Evolutionary conservation across 1,140 invertebrate species (phyloP), one percentile per base, ranked within the genome.

Genomic region (Phenacoccus solenopsis): DNA sequence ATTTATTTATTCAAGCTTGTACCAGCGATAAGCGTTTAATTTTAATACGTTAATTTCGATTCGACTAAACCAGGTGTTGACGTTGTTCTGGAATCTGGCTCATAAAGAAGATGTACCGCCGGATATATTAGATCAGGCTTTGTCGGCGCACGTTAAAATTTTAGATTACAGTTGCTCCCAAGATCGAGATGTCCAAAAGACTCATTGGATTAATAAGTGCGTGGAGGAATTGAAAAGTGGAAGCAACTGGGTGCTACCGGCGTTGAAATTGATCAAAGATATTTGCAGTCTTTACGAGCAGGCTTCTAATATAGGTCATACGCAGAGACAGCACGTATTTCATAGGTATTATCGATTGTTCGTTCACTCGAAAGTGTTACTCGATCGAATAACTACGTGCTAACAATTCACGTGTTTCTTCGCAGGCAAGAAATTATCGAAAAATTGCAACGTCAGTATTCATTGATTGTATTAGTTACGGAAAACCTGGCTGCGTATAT

Each of bases 121-220:
- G 1, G 96, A 98, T 80, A 97, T 98, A 73, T 94, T 98, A 87
- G 96, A 98, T 80, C 94, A 98, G 77, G 95, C 96, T 1, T 80
- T 98, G 67, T 87, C 86, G 64, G 94, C 96, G 73, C 94, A 98
- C 78, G 91, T 97, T 7, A 98, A 98, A 84, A 98, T 98, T 78
- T 83, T 98, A 30, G 96, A 98, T 81, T 98, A 97, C 77, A 96
- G 94, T 77, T 98, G 95, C 81, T 96, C 94, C 67, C 86, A 87
- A 80, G 94, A 98, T 77, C 85, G 94, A 73, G 95, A 98, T 81
- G 88, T 90, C 28, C 95, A 98, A 80, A 98, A 98, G 80, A 93
- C 91, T 59, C 86, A 93, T 68, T 98, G 95, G 95, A 80, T 98
- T 61, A 90, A 95, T 76, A 93, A 93, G 77, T 98, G 96, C 78